These are phyloP conservation scores for Tipula unca DNA, from an alignment of 2,888 invertebrate genomes.

Conservation along the genomic window DNA sequence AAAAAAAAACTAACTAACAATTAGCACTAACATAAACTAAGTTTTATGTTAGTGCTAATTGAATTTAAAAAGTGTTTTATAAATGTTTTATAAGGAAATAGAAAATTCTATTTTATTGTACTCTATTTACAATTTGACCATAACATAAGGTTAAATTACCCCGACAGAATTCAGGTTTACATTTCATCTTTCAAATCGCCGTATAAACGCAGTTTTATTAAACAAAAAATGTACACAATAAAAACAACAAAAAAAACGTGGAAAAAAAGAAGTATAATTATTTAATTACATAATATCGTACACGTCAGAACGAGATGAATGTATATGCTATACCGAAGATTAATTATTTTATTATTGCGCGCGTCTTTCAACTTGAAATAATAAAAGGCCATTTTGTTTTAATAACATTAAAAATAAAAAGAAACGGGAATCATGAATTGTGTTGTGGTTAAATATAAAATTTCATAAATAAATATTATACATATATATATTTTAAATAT, in stretches of 20 bases:
- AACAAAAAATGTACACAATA: background rate
- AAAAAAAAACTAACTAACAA: too few species aligned
- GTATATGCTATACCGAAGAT: background rate
- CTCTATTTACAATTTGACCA: too few species aligned
- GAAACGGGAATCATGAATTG: background rate
- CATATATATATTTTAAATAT: background rate
- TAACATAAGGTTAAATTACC: too few species aligned
- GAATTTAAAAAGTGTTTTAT: too few species aligned
- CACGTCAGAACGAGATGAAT: background rate
- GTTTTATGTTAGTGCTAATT: too few species aligned
- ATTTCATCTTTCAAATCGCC: background rate
- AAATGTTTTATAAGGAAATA: too few species aligned
- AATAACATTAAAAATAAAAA: background rate
- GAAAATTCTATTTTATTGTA: too few species aligned
- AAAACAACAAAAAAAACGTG: background rate
- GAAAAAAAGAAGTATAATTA: background rate
- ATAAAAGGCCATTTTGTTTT: background rate
- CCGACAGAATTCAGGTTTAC: too few species aligned
- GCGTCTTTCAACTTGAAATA: background rate
- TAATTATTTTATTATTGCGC: conserved; percentile 8
- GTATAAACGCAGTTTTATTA: background rate
- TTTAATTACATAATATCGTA: background rate
- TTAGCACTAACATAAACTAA: too few species aligned
- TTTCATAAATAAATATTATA: background rate
- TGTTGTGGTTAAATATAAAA: background rate